These are phyloP conservation scores for Heliconius charithonia DNA, from an alignment of 2,888 invertebrate genomes.

Conservation along the genomic window DNA sequence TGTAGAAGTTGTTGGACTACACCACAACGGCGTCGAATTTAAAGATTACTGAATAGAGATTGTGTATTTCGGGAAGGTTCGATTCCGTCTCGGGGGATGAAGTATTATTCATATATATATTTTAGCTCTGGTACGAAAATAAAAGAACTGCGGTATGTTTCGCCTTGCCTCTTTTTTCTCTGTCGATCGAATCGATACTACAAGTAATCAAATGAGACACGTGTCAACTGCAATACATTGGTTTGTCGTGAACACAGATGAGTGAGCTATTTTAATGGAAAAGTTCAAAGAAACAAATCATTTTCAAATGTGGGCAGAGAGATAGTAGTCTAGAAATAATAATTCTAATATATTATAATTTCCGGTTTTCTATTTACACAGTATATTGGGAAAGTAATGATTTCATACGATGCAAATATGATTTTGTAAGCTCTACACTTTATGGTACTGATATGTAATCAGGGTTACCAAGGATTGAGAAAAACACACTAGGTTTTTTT, in stretches of 20 bases:
- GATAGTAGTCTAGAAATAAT: not conserved
- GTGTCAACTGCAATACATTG: constrained; percentile 12
- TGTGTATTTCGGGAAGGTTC: no score
- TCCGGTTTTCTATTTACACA: not conserved
- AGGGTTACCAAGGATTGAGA: no score
- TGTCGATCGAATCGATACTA: not conserved
- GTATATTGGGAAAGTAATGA: not conserved
- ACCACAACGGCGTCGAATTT: no score
- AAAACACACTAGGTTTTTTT: no score
- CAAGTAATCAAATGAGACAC: constrained; percentile 13
- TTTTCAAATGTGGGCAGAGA: not conserved
- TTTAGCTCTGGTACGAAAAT: no score
- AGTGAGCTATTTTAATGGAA: constrained; percentile 4
- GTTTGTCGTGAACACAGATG: not conserved
- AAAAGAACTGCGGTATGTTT: no score
- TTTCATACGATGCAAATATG: not conserved
- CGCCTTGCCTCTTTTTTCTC: not conserved
- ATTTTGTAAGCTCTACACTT: not conserved
- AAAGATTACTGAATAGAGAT: no score
- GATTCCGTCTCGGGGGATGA: no score
- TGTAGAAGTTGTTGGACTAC: no score
- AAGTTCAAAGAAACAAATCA: not conserved
- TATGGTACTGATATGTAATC: no score
- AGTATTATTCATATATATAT: no score
- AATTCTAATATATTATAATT: not conserved